Evolutionary conservation across 30 jellyfish, hydroid and myxozoan genomes (phyloP), one percentile per base, ranked within the genome.

Genomic region (Morbakka virulenta): DNA sequence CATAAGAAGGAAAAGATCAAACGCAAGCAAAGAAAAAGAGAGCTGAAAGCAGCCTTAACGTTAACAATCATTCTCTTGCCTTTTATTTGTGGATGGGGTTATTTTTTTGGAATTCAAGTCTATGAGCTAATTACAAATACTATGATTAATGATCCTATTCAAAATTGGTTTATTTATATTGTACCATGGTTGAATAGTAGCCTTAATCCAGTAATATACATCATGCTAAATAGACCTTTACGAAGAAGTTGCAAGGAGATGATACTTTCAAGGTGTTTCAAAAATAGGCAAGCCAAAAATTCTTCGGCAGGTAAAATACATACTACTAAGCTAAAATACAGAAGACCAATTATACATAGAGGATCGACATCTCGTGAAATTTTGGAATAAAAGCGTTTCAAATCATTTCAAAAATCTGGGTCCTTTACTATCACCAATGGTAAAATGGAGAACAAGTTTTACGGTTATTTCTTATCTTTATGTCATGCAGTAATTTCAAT

Each of bases 141-240:
- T 50, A 26, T 26, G 35, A 48, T 74, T 27, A 57, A 86, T 32
- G 62, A 85, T 86, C 32, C 53, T 36, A 71, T 65, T 17, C 77
- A 89, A 41, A 86, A 89, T 69, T 81, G 75, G 73, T 69, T 75
- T 66, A 29, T 89, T 35, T 67, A 68, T 3, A 48, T 89, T 65
- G 76, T 82, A 9, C 97, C 97, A 13, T 89, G 97, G 97, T 21
- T 89, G 2, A 62, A 72, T 64, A 71, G 95, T 70, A 85, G 97
- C 49, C 53, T 89, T 11, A 89, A 89, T 61, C 97, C 97, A 0
- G 70, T 89, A 23, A 62, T 89, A 22, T 89, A 89, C 80, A 33
- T 89, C 28, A 35, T 76, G 0, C 78, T 87, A 11, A 89, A 85
- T 2, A 64, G 91, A 17, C 79, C 91, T 11, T 78, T 89, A 14